phyloP scores from a whole-genome alignment of 2,797 vertebrate species.

The Botia kubotai region DNA sequence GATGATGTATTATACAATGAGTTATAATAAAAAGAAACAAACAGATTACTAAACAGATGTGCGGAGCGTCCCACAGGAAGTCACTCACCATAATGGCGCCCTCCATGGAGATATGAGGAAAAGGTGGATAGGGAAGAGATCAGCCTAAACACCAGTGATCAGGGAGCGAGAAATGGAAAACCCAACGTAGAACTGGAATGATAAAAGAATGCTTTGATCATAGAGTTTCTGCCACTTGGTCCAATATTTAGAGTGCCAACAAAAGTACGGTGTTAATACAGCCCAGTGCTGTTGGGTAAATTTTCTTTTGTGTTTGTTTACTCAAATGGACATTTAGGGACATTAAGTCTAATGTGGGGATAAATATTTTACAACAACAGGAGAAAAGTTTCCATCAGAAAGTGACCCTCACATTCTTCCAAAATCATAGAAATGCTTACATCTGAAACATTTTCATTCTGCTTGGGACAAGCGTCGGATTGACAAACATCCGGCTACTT shows the following conservation, averaged over 20 bases:
- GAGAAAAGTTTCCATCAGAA: neutral
- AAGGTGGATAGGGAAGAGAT: too few relatives aligned
- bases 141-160: too few relatives aligned
- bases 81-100: too few relatives aligned
- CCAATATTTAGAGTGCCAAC: neutral
- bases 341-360: neutral
- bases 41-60: too few relatives aligned
- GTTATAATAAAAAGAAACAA: too few relatives aligned
- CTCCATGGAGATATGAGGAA: too few relatives aligned
- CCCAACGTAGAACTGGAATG: too few relatives aligned
- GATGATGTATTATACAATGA: too few relatives aligned
- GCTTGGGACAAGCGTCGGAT: slow-evolving; percentile 23
- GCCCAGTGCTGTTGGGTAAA: neutral
- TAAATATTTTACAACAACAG: neutral
- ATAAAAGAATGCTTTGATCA: too few relatives aligned
- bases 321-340: neutral
- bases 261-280: neutral
- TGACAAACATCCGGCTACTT: slow-evolving; percentile 35
- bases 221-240: too few relatives aligned
- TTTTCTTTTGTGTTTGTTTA: neutral
- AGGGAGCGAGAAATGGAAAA: too few relatives aligned
- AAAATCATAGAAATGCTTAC: neutral
- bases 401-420: neutral
- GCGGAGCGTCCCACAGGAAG: too few relatives aligned
- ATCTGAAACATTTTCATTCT: neutral